Conservation (phyloP, 2,888 invertebrate genomes). For the Gortyna flavago region DNA sequence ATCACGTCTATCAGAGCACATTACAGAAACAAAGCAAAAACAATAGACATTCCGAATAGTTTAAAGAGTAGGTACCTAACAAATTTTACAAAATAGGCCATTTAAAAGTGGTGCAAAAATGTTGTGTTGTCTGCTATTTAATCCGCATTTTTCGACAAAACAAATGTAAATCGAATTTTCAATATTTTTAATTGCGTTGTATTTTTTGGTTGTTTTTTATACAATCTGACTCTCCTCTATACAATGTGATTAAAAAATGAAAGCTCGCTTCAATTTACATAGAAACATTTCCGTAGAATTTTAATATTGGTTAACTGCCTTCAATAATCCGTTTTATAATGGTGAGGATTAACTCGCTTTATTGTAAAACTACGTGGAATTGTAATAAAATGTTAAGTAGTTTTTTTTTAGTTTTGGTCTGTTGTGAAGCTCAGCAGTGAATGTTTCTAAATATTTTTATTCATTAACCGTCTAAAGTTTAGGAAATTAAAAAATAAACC, state of each 20-base stretch:
- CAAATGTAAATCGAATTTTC: background rate
- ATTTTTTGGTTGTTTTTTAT: conserved; percentile 5
- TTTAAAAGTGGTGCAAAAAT: background rate
- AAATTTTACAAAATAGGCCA: background rate
- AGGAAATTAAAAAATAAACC: background rate
- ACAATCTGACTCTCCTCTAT: background rate
- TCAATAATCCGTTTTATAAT: conserved; percentile 1
- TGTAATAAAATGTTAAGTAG: background rate
- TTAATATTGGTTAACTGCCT: background rate
- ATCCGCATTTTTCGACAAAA: background rate
- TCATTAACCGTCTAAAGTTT: background rate
- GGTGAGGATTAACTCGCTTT: background rate
- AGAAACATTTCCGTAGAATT: background rate
- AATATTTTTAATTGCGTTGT: background rate
- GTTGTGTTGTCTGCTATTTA: background rate
- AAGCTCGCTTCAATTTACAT: background rate
- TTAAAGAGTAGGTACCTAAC: too few relatives aligned
- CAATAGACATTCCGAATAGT: background rate
- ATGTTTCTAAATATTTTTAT: background rate
- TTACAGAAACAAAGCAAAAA: too few relatives aligned
- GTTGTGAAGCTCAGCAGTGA: background rate
- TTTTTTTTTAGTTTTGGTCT: background rate
- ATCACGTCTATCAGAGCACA: too few relatives aligned
- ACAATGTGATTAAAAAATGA: background rate
- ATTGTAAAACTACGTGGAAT: background rate